These are phyloP conservation scores for Zygothrica quintamaculata DNA, from an alignment of 2,888 invertebrate species.

Conservation along the genomic window DNA sequence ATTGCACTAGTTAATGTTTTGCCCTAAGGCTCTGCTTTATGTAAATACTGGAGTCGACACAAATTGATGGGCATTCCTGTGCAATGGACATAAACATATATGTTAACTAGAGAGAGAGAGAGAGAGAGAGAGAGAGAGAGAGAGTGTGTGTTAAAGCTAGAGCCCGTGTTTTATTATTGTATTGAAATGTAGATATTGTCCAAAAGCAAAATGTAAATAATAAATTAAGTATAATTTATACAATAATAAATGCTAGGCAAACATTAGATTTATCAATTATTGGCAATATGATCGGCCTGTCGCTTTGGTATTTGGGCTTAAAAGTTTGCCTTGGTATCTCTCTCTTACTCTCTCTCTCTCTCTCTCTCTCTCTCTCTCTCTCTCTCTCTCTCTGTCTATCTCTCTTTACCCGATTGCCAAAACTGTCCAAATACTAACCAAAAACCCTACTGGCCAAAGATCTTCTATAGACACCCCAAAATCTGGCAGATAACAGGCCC, in stretches of 20 bases:
- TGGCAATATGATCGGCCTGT: slow-evolving; percentile 54
- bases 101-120: no score
- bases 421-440: slow-evolving; percentile 34
- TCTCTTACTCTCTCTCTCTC: slow-evolving; percentile 9
- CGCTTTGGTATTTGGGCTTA: slow-evolving; percentile 53
- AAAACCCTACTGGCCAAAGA: slow-evolving; percentile 14
- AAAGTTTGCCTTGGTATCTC: slow-evolving; percentile 2
- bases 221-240: slow-evolving; percentile 48
- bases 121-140: no score
- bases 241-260: slow-evolving; percentile 59
- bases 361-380: slow-evolving; percentile 8
- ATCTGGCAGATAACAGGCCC: slow-evolving; percentile 15
- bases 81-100: slow-evolving; percentile 8
- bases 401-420: slow-evolving; percentile 36
- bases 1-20: slow-evolving; percentile 54
- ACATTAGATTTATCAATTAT: slow-evolving; percentile 71
- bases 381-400: background rate
- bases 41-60: slow-evolving; percentile 59
- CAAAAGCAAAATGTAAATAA: slow-evolving; percentile 35
- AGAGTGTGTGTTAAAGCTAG: no score
- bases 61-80: slow-evolving; percentile 40
- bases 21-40: slow-evolving; percentile 51
- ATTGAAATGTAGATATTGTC: no score
- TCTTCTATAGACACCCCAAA: slow-evolving; percentile 21
- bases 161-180: no score